Base-by-base conservation (phyloP, 2,797 vertebrate species). In the Fistularia commersonii region DNA sequence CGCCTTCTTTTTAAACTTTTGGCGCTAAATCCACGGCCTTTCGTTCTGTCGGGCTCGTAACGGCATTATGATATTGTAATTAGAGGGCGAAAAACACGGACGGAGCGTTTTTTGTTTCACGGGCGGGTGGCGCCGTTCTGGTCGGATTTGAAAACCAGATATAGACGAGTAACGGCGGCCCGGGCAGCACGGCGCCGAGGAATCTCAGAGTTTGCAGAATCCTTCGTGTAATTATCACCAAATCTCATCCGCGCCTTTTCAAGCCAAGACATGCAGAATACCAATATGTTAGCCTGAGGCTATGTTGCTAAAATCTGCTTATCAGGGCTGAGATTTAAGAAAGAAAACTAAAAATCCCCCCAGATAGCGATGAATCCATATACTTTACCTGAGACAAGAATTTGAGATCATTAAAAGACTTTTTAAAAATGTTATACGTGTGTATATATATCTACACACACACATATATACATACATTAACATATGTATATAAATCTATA, bases 251-350 rank as follows among this genome's bases (percentile, higher is more conserved):
- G 60, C 55, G 43, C 8, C 48, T 15, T 41, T 44, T 38, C 48
- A 53, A 51, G 36, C 53, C 47, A 70, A 64, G 43, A 61, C 36
- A 45, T 43, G 53, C 52, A 53, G 66, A 31, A 76, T 59, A 72
- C 61, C 49, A 72, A 76, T 56, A 48, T 38, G 15, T 65, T 57
- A 8, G 65, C 61, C 50, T 12, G 45, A 51, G 67, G 67, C 69
- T 53, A 54, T 36, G 55, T 54, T 54, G 52, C 10, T 37, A 66
- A 64, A 63, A 73, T 52, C 40, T 54, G 46, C 62, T 79, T 60
- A 58, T 64, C 61, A 51, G 54, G 64, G 57, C 56, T 64, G 50
- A 66, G 40, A 37, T 48, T 7, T 1, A 8, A 10, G n/a, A n/a
- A n/a, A n/a, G n/a, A 54, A 61, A 67, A 38, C 54, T 72, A 38